These are phyloP conservation scores for Andricus grossulariae DNA, from an alignment of 1,140 invertebrate genomes.

Conservation along the genomic window DNA sequence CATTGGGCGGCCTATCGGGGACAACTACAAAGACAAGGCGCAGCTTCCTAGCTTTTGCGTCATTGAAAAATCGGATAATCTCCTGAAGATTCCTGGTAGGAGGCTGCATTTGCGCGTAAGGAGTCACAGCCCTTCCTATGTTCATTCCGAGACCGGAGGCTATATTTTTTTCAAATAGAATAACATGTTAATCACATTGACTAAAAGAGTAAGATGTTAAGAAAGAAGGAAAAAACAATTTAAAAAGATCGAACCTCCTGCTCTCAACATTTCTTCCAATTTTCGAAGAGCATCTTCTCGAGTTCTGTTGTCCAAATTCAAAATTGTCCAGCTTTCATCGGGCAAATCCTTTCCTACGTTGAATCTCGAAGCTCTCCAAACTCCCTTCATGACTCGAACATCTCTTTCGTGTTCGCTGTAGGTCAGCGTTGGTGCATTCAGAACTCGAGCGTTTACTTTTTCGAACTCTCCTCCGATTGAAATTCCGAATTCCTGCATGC, in stretches of 20 bases:
- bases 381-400: constrained; percentile 63
- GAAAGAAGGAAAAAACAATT: not conserved
- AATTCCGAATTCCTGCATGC: constrained; percentile 79
- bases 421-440: constrained; percentile 76
- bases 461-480: constrained; percentile 76
- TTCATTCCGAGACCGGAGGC: constrained; percentile 48
- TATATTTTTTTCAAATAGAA: constrained; percentile 20
- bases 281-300: constrained; percentile 45
- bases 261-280: constrained; percentile 38
- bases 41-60: constrained; percentile 48
- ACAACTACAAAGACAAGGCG: constrained; percentile 78
- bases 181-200: constrained; percentile 11
- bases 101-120: constrained; percentile 39
- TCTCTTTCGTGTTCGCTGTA: constrained; percentile 64
- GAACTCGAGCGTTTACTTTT: constrained; percentile 76
- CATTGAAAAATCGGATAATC: constrained; percentile 46
- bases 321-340: constrained; percentile 69
- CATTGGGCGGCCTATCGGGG: constrained; percentile 61
- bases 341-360: constrained; percentile 44
- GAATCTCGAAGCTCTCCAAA: constrained; percentile 73
- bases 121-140: constrained; percentile 49
- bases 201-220: not conserved
- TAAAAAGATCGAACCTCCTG: constrained; percentile 19
- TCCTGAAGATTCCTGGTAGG: constrained; percentile 9
- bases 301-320: constrained; percentile 59